Base-by-base conservation (phyloP, 2,113 vertebrate genomes). In the Petromus typicus region DNA sequence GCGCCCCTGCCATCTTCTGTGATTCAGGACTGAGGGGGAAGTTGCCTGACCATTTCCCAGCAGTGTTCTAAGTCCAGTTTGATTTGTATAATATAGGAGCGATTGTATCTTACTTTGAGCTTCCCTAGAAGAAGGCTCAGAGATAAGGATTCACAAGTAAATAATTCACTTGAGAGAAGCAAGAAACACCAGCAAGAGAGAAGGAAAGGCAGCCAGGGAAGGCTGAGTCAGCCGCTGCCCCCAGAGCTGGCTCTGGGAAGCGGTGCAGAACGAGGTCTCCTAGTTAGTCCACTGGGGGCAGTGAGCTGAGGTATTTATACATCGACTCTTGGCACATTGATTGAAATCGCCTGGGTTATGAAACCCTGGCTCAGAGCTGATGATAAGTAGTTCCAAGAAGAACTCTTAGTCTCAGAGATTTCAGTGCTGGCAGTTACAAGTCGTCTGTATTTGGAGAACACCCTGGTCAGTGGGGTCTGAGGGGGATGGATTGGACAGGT, bases 81-180 rank as follows among this genome's bases (percentile, higher is more conserved):
- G 34, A 71, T 59, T 83, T 73, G 76, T 48, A n/a, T n/a, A 88
- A 51, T 20, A 89, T 5, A 63, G 8, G 23, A 27, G 32, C 75
- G 40, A 81, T 67, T 89, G 82, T 88, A 17, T 76, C 83, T 86
- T 75, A 37, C 34, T 81, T 89, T 85, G 76, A 73, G 27, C 83
- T 81, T 96, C 12, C 37, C 83, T 43, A 67, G 81, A 86, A 95
- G 82, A 7, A 89, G 54, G 61, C 2, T 16, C 40, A 56, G 73
- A 93, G 43, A 89, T 57, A 86, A 48, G 48, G 59, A 84, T 97
- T 95, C 69, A 89, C 54, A 67, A 61, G 59, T n/a, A 78, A 71
- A 71, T 67, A 45, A 86, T 92, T 89, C 76, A 37, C 93, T 86
- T 86, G 66, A 67, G 67, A 78, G 4, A 23, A 40, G 10, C 43